Base-by-base conservation (phyloP, 2,888 invertebrate species). In the Muschampia plurimacula region DNA sequence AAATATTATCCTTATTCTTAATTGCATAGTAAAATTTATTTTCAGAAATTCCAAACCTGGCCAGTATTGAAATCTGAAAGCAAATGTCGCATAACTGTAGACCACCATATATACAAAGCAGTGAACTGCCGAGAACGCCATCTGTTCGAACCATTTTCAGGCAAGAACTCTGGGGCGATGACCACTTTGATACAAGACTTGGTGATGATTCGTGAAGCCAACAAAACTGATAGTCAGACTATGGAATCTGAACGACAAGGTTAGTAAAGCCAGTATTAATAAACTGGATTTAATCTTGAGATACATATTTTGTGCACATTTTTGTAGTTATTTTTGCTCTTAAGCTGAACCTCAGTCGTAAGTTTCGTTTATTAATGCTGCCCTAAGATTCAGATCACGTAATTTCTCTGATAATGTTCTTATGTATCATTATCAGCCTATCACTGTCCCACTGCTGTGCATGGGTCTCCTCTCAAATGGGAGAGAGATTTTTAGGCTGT, bases 71-170 rank as follows among this genome's bases (percentile, higher is more conserved):
- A 96, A 79, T 97, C 98, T 0, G 92, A 95, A 49, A 96, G 96
- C 84, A 95, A 96, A 80, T 98, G 98, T 80, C 84, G 96, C 77
- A 93, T 97, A 52, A 95, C 96, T 0, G 95, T 98, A 15, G 97
- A 98, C 88, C 97, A 97, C 78, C 95, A 96, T 80, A 93, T 98
- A 8, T 97, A 97, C 87, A 96, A 96, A 57, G 91, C 95, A 12
- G 96, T 98, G 2, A 95, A 85, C 32, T 98, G 98, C 83, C 91
- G 93, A 46, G 98, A 98, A 85, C 91, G 95, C 0, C 97, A 98
- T 84, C 89, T 96, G 49, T 95, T 98, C 74, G 96, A 97, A 80
- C 97, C 98, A 0, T 96, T 98, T 83, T 97, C 97, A 0, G 97
- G 96, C 73, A 95, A 95, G 68, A 95, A 95, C 74, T 95, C 96